Conservation (phyloP, 2,888 invertebrate genomes). For the Scaptodrosophila latifasciaeformis region DNA sequence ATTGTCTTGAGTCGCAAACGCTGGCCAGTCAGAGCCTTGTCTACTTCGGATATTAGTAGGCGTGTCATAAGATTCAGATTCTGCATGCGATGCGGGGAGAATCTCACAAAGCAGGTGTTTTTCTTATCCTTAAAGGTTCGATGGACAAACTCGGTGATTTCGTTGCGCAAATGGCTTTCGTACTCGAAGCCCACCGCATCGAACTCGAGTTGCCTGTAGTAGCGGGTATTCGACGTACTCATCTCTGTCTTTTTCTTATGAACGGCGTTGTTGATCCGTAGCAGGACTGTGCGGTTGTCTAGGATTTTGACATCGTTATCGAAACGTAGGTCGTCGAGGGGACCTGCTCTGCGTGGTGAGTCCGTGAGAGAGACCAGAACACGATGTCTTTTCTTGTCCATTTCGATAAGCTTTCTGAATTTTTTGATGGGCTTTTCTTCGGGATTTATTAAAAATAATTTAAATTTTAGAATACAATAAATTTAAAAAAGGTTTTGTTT, state of each 20-base stretch:
- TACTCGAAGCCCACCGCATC: conserved; percentile 57
- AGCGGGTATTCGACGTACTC: conserved; percentile 10
- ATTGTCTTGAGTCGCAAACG: conserved; percentile 35
- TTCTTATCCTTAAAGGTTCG: conserved; percentile 40
- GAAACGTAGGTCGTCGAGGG: conserved; percentile 9
- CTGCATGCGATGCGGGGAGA: conserved; percentile 35
- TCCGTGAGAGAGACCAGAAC: conserved; percentile 49
- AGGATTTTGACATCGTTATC: conserved; percentile 38
- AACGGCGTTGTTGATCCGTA: conserved; percentile 21
- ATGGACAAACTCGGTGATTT: conserved; percentile 35
- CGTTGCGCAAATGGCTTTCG: conserved; percentile 40
- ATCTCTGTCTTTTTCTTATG: background rate
- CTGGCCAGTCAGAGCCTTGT: conserved; percentile 36
- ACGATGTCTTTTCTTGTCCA: conserved; percentile 37
- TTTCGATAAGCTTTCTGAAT: background rate
- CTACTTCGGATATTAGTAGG: conserved; percentile 53
- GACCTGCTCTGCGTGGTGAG: conserved; percentile 18
- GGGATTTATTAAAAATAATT: background rate
- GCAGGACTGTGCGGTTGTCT: conserved; percentile 33
- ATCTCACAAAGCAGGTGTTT: conserved; percentile 45
- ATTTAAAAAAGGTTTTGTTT: background rate
- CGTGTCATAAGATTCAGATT: conserved; percentile 49
- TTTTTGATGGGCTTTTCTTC: background rate
- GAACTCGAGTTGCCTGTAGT: conserved; percentile 48
- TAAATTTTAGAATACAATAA: background rate